A percentile compares a stretch with the other conserved stretches of the same genome.
phyloP scores from a whole-genome alignment of 2,888 invertebrate genomes.

The Cryptosula pallasiana region DNA sequence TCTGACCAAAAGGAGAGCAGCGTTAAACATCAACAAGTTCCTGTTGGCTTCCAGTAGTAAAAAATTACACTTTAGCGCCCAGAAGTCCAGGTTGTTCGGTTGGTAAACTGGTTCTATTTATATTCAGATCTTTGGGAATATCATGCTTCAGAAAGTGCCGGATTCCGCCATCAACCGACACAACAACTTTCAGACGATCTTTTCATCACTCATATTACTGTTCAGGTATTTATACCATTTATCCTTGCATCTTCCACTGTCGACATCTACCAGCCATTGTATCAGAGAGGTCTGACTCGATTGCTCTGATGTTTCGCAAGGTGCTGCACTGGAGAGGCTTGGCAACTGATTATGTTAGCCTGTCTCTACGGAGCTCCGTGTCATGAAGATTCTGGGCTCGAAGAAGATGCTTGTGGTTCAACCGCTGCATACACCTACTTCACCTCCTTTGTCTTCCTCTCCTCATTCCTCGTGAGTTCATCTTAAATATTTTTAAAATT shows the following conservation, averaged over 20 bases:
- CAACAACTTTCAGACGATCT: constrained; percentile 99
- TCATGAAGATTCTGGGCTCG: constrained; percentile 59
- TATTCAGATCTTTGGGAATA: constrained; percentile 99
- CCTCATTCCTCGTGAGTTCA: constrained; percentile 87
- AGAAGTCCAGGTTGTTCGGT: no score
- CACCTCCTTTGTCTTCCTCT: constrained; percentile 99
- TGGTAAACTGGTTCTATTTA: no score
- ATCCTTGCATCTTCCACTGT: no score
- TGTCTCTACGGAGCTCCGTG: constrained; percentile 86
- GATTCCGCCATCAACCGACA: constrained; percentile 93
- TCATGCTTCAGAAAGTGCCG: constrained; percentile 74
- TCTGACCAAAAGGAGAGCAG: no score
- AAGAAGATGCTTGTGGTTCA: constrained; percentile 73
- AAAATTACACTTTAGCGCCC: no score
- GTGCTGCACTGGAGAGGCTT: constrained; percentile 98
- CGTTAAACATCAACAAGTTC: no score
- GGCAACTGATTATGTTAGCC: constrained; percentile 99
- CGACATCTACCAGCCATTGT: no score
- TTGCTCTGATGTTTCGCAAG: no score
- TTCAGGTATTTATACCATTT: constrained; percentile 70
- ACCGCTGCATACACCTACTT: constrained; percentile 89
- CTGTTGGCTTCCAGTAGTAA: no score
- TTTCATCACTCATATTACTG: constrained; percentile 95
- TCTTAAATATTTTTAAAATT: no score
- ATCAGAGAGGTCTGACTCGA: no score